A percentile compares a stretch with the other conserved stretches of the same genome.
Conservation (phyloP, 2,888 invertebrate genomes). For the Papilio protenor region DNA sequence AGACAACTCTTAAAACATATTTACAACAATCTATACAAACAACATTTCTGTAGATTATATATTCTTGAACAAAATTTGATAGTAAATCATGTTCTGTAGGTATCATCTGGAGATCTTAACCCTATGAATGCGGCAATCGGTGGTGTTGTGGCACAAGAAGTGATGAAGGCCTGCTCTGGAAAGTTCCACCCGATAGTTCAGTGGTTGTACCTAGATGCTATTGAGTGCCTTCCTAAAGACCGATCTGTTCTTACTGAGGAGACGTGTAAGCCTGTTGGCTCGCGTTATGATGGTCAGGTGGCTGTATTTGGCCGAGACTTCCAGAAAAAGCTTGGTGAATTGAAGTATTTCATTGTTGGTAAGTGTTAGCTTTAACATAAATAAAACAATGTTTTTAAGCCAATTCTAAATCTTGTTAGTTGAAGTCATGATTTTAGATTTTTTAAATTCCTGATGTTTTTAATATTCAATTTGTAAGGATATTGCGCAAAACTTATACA, state of each 20-base stretch:
- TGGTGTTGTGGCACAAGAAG: slow-evolving; percentile 98
- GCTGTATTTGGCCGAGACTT: slow-evolving; percentile 97
- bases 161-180: slow-evolving; percentile 98
- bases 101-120: slow-evolving; percentile 90
- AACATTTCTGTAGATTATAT: no score
- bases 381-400: no score
- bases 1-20: no score
- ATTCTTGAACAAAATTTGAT: not conserved
- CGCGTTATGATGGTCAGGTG: slow-evolving; percentile 94
- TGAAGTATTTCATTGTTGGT: slow-evolving; percentile 91
- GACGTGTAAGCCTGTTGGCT: slow-evolving; percentile 88
- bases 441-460: not conserved
- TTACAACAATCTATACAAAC: not conserved
- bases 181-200: slow-evolving; percentile 97
- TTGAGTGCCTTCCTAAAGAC: slow-evolving; percentile 95
- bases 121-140: slow-evolving; percentile 98
- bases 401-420: no score
- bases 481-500: slow-evolving; percentile 8
- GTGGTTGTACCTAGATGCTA: slow-evolving; percentile 97
- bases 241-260: slow-evolving; percentile 87
- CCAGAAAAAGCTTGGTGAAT: slow-evolving; percentile 91
- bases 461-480: slow-evolving; percentile 1
- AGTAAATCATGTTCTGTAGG: slow-evolving; percentile 56
- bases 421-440: no score
- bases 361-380: slow-evolving; percentile 52